Conservation (phyloP, 2,113 vertebrate species). For the Dasypus novemcinctus region DNA sequence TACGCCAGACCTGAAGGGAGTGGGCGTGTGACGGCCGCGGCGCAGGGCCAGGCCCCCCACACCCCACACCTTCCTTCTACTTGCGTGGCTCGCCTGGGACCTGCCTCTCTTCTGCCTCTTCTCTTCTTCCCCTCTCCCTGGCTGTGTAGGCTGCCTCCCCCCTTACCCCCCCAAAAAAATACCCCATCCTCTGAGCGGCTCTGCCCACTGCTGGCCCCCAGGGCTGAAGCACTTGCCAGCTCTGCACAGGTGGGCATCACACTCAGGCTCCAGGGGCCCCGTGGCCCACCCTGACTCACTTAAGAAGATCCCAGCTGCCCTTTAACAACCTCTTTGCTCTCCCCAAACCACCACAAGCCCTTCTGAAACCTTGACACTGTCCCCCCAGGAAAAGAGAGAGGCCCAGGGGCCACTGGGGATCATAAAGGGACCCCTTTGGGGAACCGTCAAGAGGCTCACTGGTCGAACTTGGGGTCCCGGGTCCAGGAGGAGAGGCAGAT, state of each 20-base stretch:
- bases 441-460: neutral
- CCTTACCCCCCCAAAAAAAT: neutral
- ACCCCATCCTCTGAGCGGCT: neutral
- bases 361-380: neutral
- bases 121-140: neutral
- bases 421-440: neutral
- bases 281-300: neutral
- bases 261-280: rapidly evolving
- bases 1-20: neutral
- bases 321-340: neutral
- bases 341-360: neutral
- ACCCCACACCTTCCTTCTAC: neutral
- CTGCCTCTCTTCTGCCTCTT: neutral
- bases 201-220: neutral
- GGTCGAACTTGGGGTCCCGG: rapidly evolving
- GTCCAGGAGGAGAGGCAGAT: neutral
- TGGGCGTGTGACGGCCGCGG: rapidly evolving
- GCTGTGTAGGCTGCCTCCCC: neutral
- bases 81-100: neutral
- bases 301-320: neutral
- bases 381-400: neutral
- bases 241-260: neutral
- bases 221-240: neutral
- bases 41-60: neutral
- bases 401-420: neutral